These are phyloP conservation scores for Laticauda laticaudata DNA, from an alignment of 2,113 vertebrate species.

Conservation along the genomic window DNA sequence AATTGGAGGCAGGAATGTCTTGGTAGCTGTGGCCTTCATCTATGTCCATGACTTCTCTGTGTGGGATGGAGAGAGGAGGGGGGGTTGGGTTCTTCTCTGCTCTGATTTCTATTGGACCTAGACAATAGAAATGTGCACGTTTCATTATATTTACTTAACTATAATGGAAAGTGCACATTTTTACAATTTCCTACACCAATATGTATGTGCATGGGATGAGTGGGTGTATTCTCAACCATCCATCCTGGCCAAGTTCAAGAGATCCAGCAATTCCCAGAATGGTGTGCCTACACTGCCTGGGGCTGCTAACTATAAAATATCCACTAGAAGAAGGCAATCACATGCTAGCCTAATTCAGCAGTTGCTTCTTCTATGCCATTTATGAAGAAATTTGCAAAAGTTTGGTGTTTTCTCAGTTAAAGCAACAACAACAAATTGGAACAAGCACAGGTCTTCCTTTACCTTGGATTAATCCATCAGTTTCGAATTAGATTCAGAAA, in stretches of 20 bases:
- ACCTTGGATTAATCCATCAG: neutral
- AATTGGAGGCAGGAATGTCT: neutral
- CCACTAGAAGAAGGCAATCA: neutral
- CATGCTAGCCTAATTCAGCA: neutral
- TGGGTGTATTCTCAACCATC: neutral
- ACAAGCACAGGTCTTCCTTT: neutral
- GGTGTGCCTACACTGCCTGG: neutral
- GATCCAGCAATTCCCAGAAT: neutral
- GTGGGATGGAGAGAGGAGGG: neutral
- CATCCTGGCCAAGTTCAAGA: neutral
- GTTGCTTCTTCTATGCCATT: neutral
- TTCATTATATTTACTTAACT: neutral
- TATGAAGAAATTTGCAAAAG: neutral
- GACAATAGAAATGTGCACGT: neutral
- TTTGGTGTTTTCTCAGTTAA: neutral
- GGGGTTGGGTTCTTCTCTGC: neutral
- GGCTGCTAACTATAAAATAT: neutral
- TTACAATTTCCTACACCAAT: neutral
- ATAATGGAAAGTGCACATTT: neutral
- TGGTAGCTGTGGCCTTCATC: neutral
- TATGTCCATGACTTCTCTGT: neutral
- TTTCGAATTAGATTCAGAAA: neutral
- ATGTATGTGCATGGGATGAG: neutral
- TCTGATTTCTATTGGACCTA: neutral
- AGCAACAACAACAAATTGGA: neutral